These are phyloP conservation scores for Myotis vivesi DNA, from an alignment of 2,797 vertebrate species.

Conservation along the genomic window DNA sequence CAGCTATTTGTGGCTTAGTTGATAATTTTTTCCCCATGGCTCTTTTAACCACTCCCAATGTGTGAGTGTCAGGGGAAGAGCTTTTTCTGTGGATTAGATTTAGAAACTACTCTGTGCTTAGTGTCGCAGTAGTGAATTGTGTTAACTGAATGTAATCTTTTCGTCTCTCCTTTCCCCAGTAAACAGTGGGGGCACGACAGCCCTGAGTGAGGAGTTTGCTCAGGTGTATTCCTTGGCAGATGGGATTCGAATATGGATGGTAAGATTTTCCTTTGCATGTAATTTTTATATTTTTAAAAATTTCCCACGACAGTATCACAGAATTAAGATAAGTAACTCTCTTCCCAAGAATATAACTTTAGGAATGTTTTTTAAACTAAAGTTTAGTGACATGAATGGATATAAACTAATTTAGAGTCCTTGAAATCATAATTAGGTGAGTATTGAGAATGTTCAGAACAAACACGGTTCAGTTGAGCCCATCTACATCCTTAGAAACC, in stretches of 20 bases:
- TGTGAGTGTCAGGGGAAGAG: neutral
- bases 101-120: neutral
- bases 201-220: slow-evolving; percentile 92
- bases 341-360: neutral
- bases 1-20: neutral
- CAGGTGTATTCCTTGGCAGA: slow-evolving; percentile 94
- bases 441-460: neutral
- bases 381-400: neutral
- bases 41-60: neutral
- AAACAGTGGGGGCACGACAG: slow-evolving; percentile 88
- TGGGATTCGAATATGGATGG: slow-evolving; percentile 98
- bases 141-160: slow-evolving; percentile 42
- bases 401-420: slow-evolving; percentile 10
- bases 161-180: slow-evolving; percentile 84
- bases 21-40: neutral
- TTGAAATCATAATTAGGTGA: neutral
- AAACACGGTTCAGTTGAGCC: neutral
- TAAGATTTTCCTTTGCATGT: slow-evolving; percentile 81
- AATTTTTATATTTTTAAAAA: neutral
- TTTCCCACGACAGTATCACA: slow-evolving; percentile 23
- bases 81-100: neutral
- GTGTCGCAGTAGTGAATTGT: neutral
- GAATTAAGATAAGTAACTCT: slow-evolving; percentile 19
- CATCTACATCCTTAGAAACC: neutral
- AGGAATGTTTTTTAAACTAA: neutral